phyloP scores from a whole-genome alignment of 2,888 invertebrate genomes.

The Leucophora obtusa region DNA sequence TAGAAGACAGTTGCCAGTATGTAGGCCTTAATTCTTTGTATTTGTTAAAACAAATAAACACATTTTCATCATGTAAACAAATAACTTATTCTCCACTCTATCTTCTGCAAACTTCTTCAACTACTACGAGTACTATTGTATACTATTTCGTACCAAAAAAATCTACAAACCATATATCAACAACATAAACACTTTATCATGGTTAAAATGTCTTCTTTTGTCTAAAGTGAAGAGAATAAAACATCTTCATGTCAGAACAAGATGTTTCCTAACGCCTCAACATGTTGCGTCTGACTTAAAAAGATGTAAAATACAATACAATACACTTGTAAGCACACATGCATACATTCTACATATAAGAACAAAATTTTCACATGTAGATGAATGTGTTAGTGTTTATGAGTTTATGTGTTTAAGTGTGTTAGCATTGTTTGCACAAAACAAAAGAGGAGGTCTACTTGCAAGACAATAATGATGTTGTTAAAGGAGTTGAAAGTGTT shows the following conservation, averaged over 20 bases:
- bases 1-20: conserved; percentile 5
- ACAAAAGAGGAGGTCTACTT: conserved; percentile 16
- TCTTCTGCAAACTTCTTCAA: neutral
- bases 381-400: neutral
- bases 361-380: conserved; percentile 1
- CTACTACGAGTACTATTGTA: neutral
- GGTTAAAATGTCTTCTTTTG: conserved; percentile 49
- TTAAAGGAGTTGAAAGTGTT: conserved; percentile 46
- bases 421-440: neutral
- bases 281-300: conserved; percentile 60
- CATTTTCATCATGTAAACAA: conserved; percentile 62
- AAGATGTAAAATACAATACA: conserved; percentile 44
- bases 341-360: neutral
- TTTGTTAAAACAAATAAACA: conserved; percentile 69
- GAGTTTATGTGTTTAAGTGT: conserved; percentile 10
- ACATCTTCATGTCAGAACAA: conserved; percentile 64
- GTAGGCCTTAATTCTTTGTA: conserved; percentile 58
- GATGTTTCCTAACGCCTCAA: conserved; percentile 61
- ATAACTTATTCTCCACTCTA: conserved; percentile 37
- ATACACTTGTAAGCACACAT: conserved; percentile 17
- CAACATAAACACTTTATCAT: conserved; percentile 63
- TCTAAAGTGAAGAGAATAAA: conserved; percentile 43
- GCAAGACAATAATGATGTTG: conserved; percentile 35
- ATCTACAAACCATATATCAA: conserved; percentile 53
- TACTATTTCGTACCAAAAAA: conserved; percentile 1